A percentile compares a stretch with the other conserved stretches of the same genome.
phyloP scores from a whole-genome alignment of 2,113 vertebrate species.

The Eidolon helvum region DNA sequence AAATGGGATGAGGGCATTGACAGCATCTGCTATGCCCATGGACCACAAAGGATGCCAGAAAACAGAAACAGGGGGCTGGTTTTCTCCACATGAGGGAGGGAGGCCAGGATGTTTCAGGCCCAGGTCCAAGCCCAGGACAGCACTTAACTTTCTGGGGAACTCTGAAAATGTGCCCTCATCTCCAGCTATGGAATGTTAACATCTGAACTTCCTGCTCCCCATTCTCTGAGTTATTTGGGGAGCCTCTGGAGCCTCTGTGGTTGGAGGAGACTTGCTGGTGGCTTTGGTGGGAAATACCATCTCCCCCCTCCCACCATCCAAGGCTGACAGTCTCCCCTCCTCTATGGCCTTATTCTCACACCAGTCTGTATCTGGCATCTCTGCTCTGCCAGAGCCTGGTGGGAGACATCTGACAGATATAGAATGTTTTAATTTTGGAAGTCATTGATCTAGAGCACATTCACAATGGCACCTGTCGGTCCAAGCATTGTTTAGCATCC shows the following conservation, averaged over 20 bases:
- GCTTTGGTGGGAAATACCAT: background rate
- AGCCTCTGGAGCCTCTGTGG: background rate
- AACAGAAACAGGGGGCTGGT: background rate
- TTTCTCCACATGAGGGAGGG: background rate
- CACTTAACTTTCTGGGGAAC: background rate
- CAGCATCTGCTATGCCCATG: background rate
- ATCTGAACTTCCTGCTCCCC: background rate
- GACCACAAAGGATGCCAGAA: background rate
- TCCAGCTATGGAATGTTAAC: background rate
- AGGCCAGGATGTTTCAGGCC: background rate
- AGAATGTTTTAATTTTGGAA: slow-evolving; percentile 71
- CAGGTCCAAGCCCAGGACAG: no score
- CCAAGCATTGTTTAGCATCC: slow-evolving; percentile 36
- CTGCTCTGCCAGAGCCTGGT: background rate
- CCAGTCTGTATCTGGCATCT: background rate
- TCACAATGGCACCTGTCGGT: slow-evolving; percentile 63
- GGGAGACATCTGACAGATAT: slow-evolving; percentile 14
- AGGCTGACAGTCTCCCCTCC: background rate
- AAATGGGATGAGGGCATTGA: background rate
- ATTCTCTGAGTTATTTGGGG: background rate
- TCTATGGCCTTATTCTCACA: background rate
- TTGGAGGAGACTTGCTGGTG: background rate
- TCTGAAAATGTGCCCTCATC: background rate
- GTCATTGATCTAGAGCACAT: slow-evolving; percentile 43
- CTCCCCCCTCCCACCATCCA: rapidly evolving